Evolutionary conservation across 2,113 vertebrate species (phyloP), one percentile per base, ranked within the genome.

Genomic region (Otocyon megalotis): DNA sequence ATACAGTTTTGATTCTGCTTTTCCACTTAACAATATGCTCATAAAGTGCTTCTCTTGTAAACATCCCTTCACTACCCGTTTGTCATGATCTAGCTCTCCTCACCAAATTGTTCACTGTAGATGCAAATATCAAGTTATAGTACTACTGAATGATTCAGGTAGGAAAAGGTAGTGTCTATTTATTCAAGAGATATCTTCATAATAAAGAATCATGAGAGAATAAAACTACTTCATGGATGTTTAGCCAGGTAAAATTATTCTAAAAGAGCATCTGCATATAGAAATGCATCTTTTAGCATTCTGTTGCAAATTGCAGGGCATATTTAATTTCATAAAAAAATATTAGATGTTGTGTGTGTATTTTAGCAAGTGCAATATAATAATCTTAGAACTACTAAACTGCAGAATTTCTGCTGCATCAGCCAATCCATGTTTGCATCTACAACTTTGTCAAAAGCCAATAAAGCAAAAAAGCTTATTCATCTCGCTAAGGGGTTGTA

Each of bases 381-480:
- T 90, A 86, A 88, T 1, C 17, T 93, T 58, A 81, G 71, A 98
- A 92, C n/a, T 88, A 94, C 43, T 94, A 96, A 97, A 96, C 26
- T 69, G 48, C 65, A 97, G 81, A 77, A 71, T 97, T 98, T 94
- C 72, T 97, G 97, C 96, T 96, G 58, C 62, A 54, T 98, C 98
- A 98, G 97, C 97, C 97, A 92, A 87, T 80, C 67, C 5, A 24
- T 96, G 0, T 97, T 98, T 96, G 88, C 93, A 93, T 97, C 77
- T 97, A 96, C 84, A 97, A 86, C 90, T 98, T 98, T 98, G 86
- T 98, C 94, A 98, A 97, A 98, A 95, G 62, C 89, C 96, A 98
- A 97, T 98, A 98, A 98, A 98, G 85, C 24, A 97, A 96, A 98
- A 97, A 98, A 97, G 72, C 35, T 97, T 98, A 91, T 97, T 97